Conservation (phyloP, 2,797 vertebrate genomes). For the Arctocebus calabarensis region DNA sequence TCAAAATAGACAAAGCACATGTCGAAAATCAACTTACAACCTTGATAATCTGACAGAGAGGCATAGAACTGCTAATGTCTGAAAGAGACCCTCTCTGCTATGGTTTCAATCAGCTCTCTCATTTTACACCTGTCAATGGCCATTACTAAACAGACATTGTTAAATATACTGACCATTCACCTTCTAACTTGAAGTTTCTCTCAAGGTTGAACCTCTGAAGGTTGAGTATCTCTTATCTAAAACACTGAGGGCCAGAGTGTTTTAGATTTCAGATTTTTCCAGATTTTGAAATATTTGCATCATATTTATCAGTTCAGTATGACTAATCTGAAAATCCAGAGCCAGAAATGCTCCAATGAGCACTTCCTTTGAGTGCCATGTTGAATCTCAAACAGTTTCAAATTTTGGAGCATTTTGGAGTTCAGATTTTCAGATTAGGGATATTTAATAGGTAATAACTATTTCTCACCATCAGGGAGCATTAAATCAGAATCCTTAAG, state of each 20-base stretch:
- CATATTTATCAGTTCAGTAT: not conserved
- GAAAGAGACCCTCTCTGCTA: not conserved
- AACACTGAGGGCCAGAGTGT: not conserved
- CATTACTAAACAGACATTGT: not conserved
- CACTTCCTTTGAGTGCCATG: not conserved
- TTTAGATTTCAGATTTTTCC: not conserved
- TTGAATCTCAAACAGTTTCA: not conserved
- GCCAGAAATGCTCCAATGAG: not conserved
- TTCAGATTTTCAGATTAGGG: not conserved
- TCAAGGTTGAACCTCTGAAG: not conserved
- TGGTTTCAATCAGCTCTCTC: not conserved
- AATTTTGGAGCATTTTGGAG: not conserved
- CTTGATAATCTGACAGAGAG: not conserved
- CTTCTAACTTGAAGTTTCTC: not conserved
- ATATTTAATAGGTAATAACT: not conserved
- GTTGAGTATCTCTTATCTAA: not conserved
- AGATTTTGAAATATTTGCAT: not conserved
- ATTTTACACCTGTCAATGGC: too few relatives aligned
- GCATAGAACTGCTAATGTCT: not conserved
- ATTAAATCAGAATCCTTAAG: conserved; percentile 4
- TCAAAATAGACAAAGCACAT: not conserved
- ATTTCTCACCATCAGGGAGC: not conserved
- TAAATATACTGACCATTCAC: not conserved
- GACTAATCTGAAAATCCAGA: not conserved
- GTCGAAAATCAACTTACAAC: not conserved